These are phyloP conservation scores for Theocolax elegans DNA, from an alignment of 1,140 invertebrate species.

Conservation along the genomic window DNA sequence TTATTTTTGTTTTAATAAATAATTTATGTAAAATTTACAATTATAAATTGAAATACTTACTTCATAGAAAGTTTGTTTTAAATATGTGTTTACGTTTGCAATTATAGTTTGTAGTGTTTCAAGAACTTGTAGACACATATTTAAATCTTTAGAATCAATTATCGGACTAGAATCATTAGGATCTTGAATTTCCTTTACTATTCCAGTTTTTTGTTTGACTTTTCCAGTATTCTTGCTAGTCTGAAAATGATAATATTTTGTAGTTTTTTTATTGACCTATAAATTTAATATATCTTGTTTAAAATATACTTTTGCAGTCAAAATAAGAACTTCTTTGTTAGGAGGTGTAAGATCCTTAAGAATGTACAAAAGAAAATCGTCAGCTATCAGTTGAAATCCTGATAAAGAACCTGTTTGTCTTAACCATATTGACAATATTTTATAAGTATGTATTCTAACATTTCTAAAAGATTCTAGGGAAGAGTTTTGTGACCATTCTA, in stretches of 20 bases:
- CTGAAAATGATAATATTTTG: neutral
- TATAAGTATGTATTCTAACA: constrained; percentile 13
- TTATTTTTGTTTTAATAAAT: neutral
- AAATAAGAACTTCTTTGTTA: constrained; percentile 3
- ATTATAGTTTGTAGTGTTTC: constrained; percentile 28
- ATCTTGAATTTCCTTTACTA: constrained; percentile 13
- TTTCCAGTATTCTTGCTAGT: neutral
- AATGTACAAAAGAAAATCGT: constrained; percentile 24
- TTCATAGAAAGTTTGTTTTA: constrained; percentile 26
- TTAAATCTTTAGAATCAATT: neutral
- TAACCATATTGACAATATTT: constrained; percentile 23
- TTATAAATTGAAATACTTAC: constrained; percentile 28
- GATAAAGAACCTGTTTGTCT: constrained; percentile 17
- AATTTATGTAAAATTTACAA: neutral
- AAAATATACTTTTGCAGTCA: constrained; percentile 19
- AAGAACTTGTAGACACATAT: constrained; percentile 2
- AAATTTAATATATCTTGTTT: too few species aligned
- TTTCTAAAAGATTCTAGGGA: neutral
- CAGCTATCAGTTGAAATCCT: constrained; percentile 21
- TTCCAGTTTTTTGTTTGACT: neutral
- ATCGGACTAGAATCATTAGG: neutral
- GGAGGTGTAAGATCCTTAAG: constrained; percentile 1
- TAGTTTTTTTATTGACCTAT: neutral
- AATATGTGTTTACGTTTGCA: neutral
- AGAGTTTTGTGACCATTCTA: constrained; percentile 13